phyloP scores from a whole-genome alignment of 2,888 invertebrate species.

The Platyscelio sp. region DNA sequence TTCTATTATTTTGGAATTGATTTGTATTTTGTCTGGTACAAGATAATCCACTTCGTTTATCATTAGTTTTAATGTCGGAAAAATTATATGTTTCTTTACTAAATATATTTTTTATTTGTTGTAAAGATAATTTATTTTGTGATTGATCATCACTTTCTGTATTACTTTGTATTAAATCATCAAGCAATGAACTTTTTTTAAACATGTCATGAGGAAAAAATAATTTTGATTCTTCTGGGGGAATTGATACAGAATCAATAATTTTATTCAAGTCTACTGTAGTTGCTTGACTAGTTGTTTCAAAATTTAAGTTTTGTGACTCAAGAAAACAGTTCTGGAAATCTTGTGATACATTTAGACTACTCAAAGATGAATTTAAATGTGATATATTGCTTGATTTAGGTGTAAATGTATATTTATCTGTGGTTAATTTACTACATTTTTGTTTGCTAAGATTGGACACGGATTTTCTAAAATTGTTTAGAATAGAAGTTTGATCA shows the following conservation, averaged over 20 bases:
- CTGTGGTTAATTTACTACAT: too few relatives aligned
- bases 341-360: not conserved
- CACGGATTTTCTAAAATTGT: not conserved
- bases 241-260: not conserved
- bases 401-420: too few relatives aligned
- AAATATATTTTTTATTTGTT: too few relatives aligned
- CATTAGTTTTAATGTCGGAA: too few relatives aligned
- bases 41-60: too few relatives aligned
- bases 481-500: constrained; percentile 9
- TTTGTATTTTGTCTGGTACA: too few relatives aligned
- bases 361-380: too few relatives aligned
- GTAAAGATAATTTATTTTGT: too few relatives aligned
- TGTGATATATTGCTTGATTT: too few relatives aligned
- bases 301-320: too few relatives aligned
- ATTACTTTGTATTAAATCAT: constrained; percentile 10
- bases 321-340: not conserved
- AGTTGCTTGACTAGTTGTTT: constrained; percentile 7
- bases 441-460: constrained; percentile 1
- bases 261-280: not conserved
- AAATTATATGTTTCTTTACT: too few relatives aligned
- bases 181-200: not conserved
- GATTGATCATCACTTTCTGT: not conserved
- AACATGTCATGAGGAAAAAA: constrained; percentile 26
- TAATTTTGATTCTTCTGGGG: not conserved
- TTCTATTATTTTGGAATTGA: not conserved